Base-by-base conservation (phyloP, 2,113 vertebrate genomes). In the Oostethus manadensis region DNA sequence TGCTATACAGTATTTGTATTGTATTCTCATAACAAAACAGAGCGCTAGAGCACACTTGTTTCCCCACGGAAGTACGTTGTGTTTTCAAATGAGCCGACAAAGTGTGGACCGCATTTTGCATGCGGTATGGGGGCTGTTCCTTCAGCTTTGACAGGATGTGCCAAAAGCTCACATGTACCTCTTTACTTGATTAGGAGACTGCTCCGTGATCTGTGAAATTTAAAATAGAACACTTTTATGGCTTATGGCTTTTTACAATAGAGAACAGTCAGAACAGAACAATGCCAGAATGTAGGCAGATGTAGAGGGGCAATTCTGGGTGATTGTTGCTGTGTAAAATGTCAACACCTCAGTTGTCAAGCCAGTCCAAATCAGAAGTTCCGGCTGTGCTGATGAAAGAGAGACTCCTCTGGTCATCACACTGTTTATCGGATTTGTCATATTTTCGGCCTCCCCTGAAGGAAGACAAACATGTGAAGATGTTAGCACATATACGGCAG, bases 201-300 rank as follows among this genome's bases (percentile, higher is more conserved):
- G 21, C 46, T 47, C 42, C 68, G 67, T 70, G 66, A 68, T 75
- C 49, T 71, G 23, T 68, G 65, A 69, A 55, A 51, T 43, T 23
- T 46, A 60, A 50, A 74, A 62, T 35, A 38, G 59, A 78, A 61
- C 74, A 13, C 69, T 67, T 42, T 14, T 14, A 42, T 42, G 1
- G 6, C 38, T 42, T 42, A 4, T 42, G 13, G n/a, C 3, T 42
- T 42, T 42, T 42, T 42, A 42, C 38, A 42, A 42, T 14, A 42
- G 38, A 42, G 11, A 42, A 42, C 14, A 14, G 14, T 42, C 2
- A 42, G 38, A 42, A 42, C 2, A 42, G 38, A 42, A 42, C 13
- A 14, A 42, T 14, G 38, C 11, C 13, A 42, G 29, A 33, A 33
- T 11, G 2, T n/a, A 33, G 51, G 29, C 10, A 35, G 29, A 6